phyloP scores from a whole-genome alignment of 2,113 vertebrate genomes.

The Dipodomys stephensi region DNA sequence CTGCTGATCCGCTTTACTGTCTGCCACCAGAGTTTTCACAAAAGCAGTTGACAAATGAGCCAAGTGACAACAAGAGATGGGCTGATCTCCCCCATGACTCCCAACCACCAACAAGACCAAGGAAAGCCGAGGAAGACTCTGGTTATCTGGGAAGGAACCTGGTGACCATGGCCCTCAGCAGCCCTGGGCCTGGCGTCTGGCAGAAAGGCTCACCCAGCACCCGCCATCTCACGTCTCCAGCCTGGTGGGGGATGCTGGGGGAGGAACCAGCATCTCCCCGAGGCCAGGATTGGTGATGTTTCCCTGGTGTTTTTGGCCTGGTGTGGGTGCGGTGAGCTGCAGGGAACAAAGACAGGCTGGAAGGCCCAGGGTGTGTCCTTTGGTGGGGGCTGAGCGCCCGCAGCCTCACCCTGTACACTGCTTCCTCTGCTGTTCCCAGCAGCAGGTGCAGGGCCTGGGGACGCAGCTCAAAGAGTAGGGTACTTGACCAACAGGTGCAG shows the following conservation, averaged over 20 bases:
- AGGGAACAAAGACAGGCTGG: too few species aligned
- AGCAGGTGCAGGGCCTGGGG: not conserved
- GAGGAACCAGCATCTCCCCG: not conserved
- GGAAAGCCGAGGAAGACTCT: not conserved
- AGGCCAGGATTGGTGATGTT: not conserved
- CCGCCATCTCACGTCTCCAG: too few species aligned
- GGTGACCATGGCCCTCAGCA: not conserved
- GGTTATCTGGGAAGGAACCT: not conserved
- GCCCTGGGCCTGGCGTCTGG: not conserved
- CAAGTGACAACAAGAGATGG: not conserved
- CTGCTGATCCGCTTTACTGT: not conserved
- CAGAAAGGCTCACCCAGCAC: too few species aligned
- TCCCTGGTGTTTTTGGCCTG: not conserved
- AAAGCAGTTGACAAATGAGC: slow-evolving; percentile 3
- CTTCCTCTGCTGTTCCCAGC: not conserved
- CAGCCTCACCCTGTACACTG: not conserved
- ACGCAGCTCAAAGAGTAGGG: too few species aligned
- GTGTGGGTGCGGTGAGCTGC: not conserved
- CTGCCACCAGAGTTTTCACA: not conserved
- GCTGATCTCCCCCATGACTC: not conserved
- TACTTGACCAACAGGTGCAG: too few species aligned
- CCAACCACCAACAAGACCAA: not conserved
- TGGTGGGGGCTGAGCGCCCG: not conserved
- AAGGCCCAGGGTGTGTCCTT: too few species aligned
- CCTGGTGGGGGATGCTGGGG: not conserved